Base-by-base conservation (phyloP, 2,113 vertebrate species). In the Muntiacus muntjak region DNA sequence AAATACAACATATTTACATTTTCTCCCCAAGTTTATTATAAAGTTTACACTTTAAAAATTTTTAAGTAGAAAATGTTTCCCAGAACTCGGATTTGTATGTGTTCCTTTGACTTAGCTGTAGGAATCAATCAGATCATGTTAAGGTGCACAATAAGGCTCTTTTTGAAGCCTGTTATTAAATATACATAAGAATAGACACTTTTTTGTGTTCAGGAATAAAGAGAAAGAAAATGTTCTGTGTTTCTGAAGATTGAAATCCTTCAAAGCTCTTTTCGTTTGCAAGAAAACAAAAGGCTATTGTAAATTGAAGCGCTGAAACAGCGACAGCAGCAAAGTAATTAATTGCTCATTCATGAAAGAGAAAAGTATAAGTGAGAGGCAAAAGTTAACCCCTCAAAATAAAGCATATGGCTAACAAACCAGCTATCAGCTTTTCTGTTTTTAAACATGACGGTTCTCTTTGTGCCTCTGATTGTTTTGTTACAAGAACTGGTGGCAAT, bases 201-300 rank as follows among this genome's bases (percentile, higher is more conserved):
- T 98, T 98, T 98, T 97, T 97, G 91, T 98, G 84, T 98, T 98
- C 97, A 11, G 62, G 96, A 98, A 98, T 98, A 98, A 98, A 98
- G 93, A 74, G 97, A 98, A 97, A 98, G 97, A 98, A 98, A 87
- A 26, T 98, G 97, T 98, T 98, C 98, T 88, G 90, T 97, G 79
- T 97, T 99, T 95, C 8, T 97, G 97, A 97, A 98, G 98, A 98
- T 64, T 94, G 98, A 98, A 98, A 99, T 98, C 92, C 93, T 98
- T 94, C 96, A 98, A 98, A 96, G 86, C 88, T 81, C 97, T 98
- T 98, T 98, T 96, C 94, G 79, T 96, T 97, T 98, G 55, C 89
- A 89, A 58, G 98, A 98, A 98, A 96, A 98, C 96, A 98, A 99
- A 98, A 98, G 92, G 28, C 93, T 98, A 6, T 97, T 98, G 89